Evolutionary conservation across 1,140 invertebrate genomes (phyloP), one percentile per base, ranked within the genome.

Genomic region (Aleiodes sp.): DNA sequence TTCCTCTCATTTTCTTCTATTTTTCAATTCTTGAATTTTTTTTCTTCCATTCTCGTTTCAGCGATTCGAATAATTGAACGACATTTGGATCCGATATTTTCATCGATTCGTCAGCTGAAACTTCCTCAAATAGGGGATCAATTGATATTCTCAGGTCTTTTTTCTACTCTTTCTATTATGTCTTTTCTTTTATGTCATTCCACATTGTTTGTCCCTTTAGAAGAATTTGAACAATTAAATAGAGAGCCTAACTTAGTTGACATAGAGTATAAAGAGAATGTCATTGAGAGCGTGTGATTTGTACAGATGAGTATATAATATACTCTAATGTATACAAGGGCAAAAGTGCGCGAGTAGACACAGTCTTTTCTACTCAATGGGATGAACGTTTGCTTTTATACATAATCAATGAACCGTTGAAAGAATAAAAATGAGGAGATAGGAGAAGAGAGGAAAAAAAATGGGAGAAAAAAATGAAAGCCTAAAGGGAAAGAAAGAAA

Each of bases 331-430:
- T 59, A 59, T 56, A 26, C 14, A 14, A 29, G 28, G 24, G 28
- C 1, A 10, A 7, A 2, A 33, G 2, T 1, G 12, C 56, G n/a
- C 2, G 26, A 59, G 9, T 31, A 31, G 12, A 59, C 26, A 56
- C 16, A 52, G 28, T n/a, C 28, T 59, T 59, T 31, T 59, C 7
- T 59, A 59, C 8, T 59, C 56, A 56, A 56, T 26, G 16, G 56
- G 26, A 59, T 31, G 56, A 28, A 59, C 56, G 56, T 59, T 31
- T 59, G 56, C 56, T 59, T 59, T 59, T 59, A 59, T 59, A 28
- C 29, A 28, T 59, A 59, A 59, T 59, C 56, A 59, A 59, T 59
- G 56, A 26, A 59, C 26, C 28, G 16, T 26, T 24, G 46, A 52
- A 24, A 52, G 46, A 52, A 52, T 52, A 16, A 24, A 52, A 52